Conservation (phyloP, 2,888 invertebrate species). For the Drosophila ustulata region DNA sequence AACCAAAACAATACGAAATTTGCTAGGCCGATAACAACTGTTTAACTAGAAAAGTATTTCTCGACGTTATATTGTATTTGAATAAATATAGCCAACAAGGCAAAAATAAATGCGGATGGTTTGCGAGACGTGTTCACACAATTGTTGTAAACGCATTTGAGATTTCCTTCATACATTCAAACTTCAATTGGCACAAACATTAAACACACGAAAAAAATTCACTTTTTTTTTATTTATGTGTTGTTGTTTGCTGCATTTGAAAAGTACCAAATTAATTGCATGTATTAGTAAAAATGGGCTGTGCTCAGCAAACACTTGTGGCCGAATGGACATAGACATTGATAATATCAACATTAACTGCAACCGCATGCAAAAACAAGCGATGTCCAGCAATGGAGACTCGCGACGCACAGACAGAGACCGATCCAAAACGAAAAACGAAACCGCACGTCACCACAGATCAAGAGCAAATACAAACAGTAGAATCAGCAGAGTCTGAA, state of each 20-base stretch:
- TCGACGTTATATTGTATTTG: background rate
- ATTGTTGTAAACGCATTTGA: conserved; percentile 17
- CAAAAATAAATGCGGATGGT: background rate
- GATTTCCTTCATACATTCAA: conserved; percentile 22
- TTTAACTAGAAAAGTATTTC: too few relatives aligned
- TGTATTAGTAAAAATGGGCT: conserved; percentile 56
- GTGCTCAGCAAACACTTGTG: conserved; percentile 30
- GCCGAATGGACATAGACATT: conserved; percentile 53
- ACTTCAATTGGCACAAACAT: conserved; percentile 11
- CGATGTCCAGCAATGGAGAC: conserved; percentile 39
- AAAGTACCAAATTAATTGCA: conserved; percentile 13
- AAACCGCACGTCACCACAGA: too few relatives aligned
- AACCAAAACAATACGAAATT: too few relatives aligned
- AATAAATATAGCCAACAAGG: background rate
- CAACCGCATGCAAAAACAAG: background rate
- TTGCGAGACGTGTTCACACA: conserved; percentile 2
- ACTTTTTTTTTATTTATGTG: background rate
- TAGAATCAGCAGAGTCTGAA: background rate
- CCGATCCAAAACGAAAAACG: background rate
- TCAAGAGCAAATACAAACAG: background rate
- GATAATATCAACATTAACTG: background rate
- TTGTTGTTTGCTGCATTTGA: conserved; percentile 8
- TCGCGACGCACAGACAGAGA: background rate
- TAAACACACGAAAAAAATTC: background rate
- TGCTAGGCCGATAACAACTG: too few relatives aligned